Conservation (phyloP, 2,797 vertebrate genomes). For the Tauraco hartlaubi region DNA sequence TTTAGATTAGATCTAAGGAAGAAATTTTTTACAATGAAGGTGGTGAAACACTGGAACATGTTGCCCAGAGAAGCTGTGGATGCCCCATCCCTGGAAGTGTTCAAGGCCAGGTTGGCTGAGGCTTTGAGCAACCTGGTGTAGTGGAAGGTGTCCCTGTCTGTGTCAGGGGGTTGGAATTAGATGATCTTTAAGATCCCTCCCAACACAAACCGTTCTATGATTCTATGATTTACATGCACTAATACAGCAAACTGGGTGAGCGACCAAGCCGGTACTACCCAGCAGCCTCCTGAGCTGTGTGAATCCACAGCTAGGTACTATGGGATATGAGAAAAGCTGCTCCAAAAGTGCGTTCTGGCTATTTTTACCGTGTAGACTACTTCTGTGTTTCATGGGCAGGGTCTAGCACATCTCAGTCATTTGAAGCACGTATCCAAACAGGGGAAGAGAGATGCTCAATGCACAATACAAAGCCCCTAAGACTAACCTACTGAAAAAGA, state of each 20-base stretch:
- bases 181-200: too few species aligned
- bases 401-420: not conserved
- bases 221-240: not conserved
- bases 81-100: too few species aligned
- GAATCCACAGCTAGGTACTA: not conserved
- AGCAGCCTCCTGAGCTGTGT: not conserved
- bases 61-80: too few species aligned
- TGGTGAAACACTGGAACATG: too few species aligned
- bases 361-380: not conserved
- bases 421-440: not conserved
- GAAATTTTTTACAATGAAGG: too few species aligned
- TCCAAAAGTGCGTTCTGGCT: not conserved
- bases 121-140: too few species aligned
- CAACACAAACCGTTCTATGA: too few species aligned
- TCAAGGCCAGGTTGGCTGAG: too few species aligned
- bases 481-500: not conserved
- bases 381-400: not conserved
- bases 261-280: rapidly evolving
- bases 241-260: not conserved
- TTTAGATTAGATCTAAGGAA: too few species aligned
- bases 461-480: not conserved
- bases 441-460: not conserved
- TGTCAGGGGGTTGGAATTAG: too few species aligned
- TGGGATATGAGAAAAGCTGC: not conserved
- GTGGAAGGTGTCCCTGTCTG: too few species aligned